These are phyloP conservation scores for Dolichopus griseipennis DNA, from an alignment of 2,888 invertebrate species.

Conservation along the genomic window DNA sequence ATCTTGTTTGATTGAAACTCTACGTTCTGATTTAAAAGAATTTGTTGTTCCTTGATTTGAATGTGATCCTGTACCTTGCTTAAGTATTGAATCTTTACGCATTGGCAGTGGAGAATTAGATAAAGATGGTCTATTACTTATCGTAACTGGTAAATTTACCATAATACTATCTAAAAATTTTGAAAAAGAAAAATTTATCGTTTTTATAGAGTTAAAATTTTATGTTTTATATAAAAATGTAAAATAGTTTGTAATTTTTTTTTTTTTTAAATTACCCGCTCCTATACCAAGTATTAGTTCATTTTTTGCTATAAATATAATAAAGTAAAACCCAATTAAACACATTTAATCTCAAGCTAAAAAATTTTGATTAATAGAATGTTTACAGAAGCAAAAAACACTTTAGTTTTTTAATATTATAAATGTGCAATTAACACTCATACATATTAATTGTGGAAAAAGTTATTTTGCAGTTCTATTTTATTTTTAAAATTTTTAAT, in stretches of 20 bases:
- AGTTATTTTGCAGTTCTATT: no score
- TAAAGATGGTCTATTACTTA: constrained; percentile 24
- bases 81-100: constrained; percentile 41
- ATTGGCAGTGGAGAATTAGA: constrained; percentile 32
- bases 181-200: background rate
- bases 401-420: no score
- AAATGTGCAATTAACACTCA: no score
- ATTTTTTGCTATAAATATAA: constrained; percentile 1
- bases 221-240: background rate
- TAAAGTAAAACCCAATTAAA: background rate
- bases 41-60: constrained; percentile 32
- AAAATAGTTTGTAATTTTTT: background rate
- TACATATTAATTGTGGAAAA: no score
- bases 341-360: background rate
- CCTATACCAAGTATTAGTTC: constrained; percentile 3
- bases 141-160: constrained; percentile 24
- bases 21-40: constrained; percentile 32
- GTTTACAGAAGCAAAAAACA: no score
- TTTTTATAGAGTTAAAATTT: background rate
- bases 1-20: constrained; percentile 39
- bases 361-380: no score
- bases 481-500: no score
- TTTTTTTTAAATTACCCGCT: background rate
- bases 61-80: constrained; percentile 28
- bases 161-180: constrained; percentile 21